Base-by-base conservation (phyloP, 2,888 invertebrate species). In the Melanostoma scalare region DNA sequence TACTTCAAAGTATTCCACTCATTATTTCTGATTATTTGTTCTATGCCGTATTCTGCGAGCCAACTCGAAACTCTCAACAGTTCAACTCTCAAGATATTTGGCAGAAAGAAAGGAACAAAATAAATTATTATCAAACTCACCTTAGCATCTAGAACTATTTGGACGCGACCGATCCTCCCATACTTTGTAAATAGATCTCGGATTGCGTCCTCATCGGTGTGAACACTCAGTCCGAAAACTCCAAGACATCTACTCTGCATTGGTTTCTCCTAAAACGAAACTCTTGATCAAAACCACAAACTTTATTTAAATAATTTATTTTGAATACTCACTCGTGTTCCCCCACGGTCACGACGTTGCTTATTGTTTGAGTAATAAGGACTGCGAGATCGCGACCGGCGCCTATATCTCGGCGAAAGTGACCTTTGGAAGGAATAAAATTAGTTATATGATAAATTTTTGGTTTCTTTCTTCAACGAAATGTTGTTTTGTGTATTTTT, bases 131-230 rank as follows among this genome's bases (percentile, higher is more conserved):
- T 6, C 6, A 6, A 52, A 87, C 88, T 87, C 86, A 91, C 91
- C 87, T 98, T 98, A 56, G 97, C 97, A 92, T 99, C 99, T 88
- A 98, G 96, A 67, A 99, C 98, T 85, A 99, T 95, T 92, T 98
- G 97, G 33, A 97, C 96, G 89, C 97, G 95, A 89, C 98, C 97
- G 40, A 99, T 95, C 0, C 95, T 95, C 2, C 99, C 99, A 90
- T 95, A 99, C 90, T 97, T 97, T 55, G 95, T 94, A 92, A 99
- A 98, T 86, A 98, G 96, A 88, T 98, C 96, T 89, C 96, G 95
- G 50, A 99, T 94, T 90, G 98, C 97, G 87, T 96, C 94, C 90
- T 99, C 98, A 1, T 97, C 96, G 0, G 99, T 99, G 91, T 96
- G 96, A 69, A 98, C 94, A 89, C 96, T 98, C 73, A 99, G 92